Evolutionary conservation across 1,140 invertebrate species (phyloP).

Genomic region (Antheraea mylitta): DNA sequence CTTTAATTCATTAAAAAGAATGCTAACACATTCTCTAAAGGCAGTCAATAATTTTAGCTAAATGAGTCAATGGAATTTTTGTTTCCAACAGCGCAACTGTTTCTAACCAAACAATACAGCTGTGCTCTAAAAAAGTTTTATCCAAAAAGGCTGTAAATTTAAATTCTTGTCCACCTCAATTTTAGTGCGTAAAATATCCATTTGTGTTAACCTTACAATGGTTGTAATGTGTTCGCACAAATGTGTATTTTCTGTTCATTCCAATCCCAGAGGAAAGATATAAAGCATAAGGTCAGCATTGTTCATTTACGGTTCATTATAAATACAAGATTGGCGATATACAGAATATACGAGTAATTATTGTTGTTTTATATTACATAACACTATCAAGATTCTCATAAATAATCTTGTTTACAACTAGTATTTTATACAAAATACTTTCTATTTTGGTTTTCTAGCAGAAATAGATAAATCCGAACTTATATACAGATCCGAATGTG

Average conservation of each 20-base stretch:
- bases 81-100: neutral
- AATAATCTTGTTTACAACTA: too few relatives aligned
- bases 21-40: neutral
- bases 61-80: neutral
- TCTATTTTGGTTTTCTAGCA: too few relatives aligned
- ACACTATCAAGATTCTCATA: too few relatives aligned
- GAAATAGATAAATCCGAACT: too few relatives aligned
- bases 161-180: neutral
- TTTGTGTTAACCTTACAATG: neutral
- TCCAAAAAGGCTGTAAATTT: neutral
- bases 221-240: neutral
- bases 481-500: too few relatives aligned
- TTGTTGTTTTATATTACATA: too few relatives aligned
- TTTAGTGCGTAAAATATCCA: neutral
- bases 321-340: constrained; percentile 16
- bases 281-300: constrained; percentile 19
- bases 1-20: too few relatives aligned
- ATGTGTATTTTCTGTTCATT: constrained; percentile 9
- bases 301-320: constrained; percentile 18
- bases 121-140: neutral
- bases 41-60: neutral
- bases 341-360: neutral
- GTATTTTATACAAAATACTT: too few relatives aligned
- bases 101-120: neutral
- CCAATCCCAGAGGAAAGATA: constrained; percentile 15